A percentile compares a stretch with the other conserved stretches of the same genome.
Evolutionary conservation across 1,140 invertebrate species (phyloP).

Genomic region (Macrobrachium rosenbergii): DNA sequence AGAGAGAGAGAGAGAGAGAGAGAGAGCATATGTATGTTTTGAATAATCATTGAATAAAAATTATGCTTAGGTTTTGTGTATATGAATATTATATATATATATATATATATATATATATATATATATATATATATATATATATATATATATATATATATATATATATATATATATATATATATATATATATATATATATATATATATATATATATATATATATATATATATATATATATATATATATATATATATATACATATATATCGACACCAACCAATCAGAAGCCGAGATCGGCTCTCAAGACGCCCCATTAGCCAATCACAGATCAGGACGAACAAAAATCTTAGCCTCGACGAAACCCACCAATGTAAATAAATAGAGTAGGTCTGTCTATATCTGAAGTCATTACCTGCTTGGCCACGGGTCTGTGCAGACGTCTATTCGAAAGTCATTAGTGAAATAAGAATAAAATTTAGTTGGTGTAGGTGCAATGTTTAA

Average conservation of each 20-base stretch:
- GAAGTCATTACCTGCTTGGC: no score
- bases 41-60: neutral
- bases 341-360: no score
- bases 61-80: constrained; percentile 7
- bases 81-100: neutral
- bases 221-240: neutral
- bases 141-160: neutral
- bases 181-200: constrained; percentile 43
- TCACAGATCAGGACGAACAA: no score
- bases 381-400: no score
- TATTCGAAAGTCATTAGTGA: no score
- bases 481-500: no score
- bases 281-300: no score
- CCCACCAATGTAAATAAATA: neutral
- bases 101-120: neutral
- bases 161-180: neutral
- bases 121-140: constrained; percentile 1
- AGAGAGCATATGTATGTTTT: neutral
- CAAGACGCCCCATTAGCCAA: no score
- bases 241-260: neutral
- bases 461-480: no score
- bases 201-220: constrained; percentile 25
- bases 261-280: neutral
- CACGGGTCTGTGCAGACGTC: no score
- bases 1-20: neutral